Evolutionary conservation across 2,113 vertebrate species (phyloP), one percentile per base, ranked within the genome.

Genomic region (Excalfactoria chinensis): DNA sequence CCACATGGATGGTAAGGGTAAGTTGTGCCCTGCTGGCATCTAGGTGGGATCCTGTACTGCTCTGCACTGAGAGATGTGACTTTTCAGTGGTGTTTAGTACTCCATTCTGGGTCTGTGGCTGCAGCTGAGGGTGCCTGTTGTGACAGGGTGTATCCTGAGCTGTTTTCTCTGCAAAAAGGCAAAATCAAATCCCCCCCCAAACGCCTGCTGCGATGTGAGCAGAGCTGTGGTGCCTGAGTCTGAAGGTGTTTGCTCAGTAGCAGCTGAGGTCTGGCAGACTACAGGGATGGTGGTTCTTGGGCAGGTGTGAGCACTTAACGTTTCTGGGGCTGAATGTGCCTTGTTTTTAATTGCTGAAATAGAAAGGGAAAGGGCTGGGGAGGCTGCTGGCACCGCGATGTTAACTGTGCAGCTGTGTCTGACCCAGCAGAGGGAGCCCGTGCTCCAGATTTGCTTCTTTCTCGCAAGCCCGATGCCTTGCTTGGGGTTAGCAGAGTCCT

Each of bases 351-450:
- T 34, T 44, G 21, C 63, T 26, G 86, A 26, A 53, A 44, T 37
- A 32, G 22, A 32, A 23, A 34, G 43, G 41, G 44, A 25, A 1
- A 1, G 63, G 67, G 71, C 19, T 13, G 1, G 5, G 16, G 49
- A 20, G 58, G 53, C 41, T 64, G 41, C 49, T 3, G 21, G 30
- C 15, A 6, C 15, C 6, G 13, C 22, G 5, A 35, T 3, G 9
- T 44, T 40, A 34, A 32, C 26, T 12, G 26, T 3, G 56, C 74
- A 71, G 64, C 68, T 0, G 0, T 16, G 60, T 55, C 21, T 28
- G 60, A 48, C 76, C 97, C 97, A 95, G 91, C 94, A 96, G 97
- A 94, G 94, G 97, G 96, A 74, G 85, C 92, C 93, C 87, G 66
- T 88, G 95, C 71, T 93, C 91, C 90, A 93, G 81, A 3, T 89